Evolutionary conservation across 2,888 invertebrate species (phyloP), one percentile per base, ranked within the genome.

Genomic region (Psylliodes chrysocephalus): DNA sequence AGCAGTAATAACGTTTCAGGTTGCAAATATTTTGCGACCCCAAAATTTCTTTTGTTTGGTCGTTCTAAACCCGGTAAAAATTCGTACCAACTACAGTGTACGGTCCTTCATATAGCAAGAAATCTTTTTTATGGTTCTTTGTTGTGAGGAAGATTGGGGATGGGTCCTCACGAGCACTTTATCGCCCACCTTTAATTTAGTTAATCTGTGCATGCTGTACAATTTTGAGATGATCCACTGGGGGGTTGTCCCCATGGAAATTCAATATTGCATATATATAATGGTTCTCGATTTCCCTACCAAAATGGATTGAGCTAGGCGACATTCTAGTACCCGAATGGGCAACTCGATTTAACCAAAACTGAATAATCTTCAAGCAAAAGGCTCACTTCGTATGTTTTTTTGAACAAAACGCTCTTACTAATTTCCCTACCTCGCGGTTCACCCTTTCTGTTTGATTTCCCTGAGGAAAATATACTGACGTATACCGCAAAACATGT

Each of bases 381-480:
- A 1, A 40, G 1, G 49, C 53, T 54, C 52, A 63, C 30, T 53
- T 53, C 1, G 35, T 28, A 46, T 63, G 59, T 17, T 22, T 12
- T 14, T 19, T 6, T 19, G 17, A 12, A 42, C 63, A 63, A 3
- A 40, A 35, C 0, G 49, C n/a, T 8, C 63, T 10, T 6, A 56
- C 1, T 7, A 56, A 18, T 6, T 56, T 10, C 2, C 56, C 56
- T 2, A 63, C 51, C 33, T 63, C 56, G 1, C 49, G n/a, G n/a
- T 63, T 63, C 1, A 47, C 17, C 5, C 63, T 19, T 38, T 63
- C 53, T 1, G 63, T 63, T 2, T 17, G 8, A 22, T 64, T 64
- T 5, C 64, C 59, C 15, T 54, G 51, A 14, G 59, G 63, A n/a
- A 47, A 64, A 47, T 64, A 64, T 3, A 63, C 55, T 5, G 60